Evolutionary conservation across 2,888 invertebrate species (phyloP), one percentile per base, ranked within the genome.

Genomic region (Nomada ruficornis): DNA sequence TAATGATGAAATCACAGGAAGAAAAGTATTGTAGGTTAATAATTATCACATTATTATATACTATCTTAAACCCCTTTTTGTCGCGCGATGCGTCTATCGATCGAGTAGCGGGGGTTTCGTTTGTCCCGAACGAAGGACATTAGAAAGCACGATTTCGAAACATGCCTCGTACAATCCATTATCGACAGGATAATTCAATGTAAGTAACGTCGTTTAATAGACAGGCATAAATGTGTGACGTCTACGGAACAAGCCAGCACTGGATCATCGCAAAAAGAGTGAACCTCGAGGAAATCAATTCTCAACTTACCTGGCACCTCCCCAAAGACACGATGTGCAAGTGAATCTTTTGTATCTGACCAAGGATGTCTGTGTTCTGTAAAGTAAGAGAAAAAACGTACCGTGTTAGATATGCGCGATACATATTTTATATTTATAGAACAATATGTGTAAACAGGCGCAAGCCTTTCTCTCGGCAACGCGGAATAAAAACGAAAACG

Each of bases 261-360:
- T 82, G 74, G 70, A 81, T 84, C 80, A 80, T 84, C 77, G 64
- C 69, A 68, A 73, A 73, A 86, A 77, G 65, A 75, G 64, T 65
- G 69, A 81, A 59, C 70, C 64, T 65, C 36, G 82, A 75, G 80
- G 73, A 83, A 85, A 83, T 84, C 80, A 82, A 83, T 83, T 80
- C 64, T 77, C 55, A 74, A 94, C 94, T 94, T 94, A 95, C 96
- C 94, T 96, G 96, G 86, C 94, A 94, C 91, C 95, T 95, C 55
- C 95, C 95, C 91, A 96, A 94, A 13, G 94, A 93, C 84, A 95
- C 93, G 76, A 96, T 96, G 89, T 95, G 94, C 87, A 95, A 94
- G 92, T 96, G 95, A 83, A 95, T 95, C 89, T 95, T 95, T 90
- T 94, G 94, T 60, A 96, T 95, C 93, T 95, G 95, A 60, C 94